Evolutionary conservation across 2,888 invertebrate genomes (phyloP).

Genomic region (Microdon myrmicae): DNA sequence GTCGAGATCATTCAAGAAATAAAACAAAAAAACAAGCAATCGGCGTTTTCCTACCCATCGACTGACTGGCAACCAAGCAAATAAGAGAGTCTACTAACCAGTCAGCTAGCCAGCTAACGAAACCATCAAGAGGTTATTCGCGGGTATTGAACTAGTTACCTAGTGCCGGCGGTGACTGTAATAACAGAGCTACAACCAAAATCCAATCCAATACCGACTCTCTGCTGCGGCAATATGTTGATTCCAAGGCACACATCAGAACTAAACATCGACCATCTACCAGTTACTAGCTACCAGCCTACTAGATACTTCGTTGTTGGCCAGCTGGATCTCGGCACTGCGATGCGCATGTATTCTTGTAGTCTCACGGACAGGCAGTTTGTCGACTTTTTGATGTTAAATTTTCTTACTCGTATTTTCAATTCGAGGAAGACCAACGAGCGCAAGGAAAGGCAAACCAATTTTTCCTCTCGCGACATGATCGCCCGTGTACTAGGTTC

Average conservation of each 20-base stretch:
- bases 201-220: conserved; percentile 4
- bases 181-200: conserved; percentile 28
- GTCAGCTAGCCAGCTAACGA: conserved; percentile 28
- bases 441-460: too few relatives aligned
- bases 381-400: not conserved
- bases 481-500: conserved; percentile 5
- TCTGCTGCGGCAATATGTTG: conserved; percentile 10
- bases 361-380: conserved; percentile 3
- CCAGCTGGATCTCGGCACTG: conserved; percentile 21
- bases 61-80: conserved; percentile 38
- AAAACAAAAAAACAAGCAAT: conserved; percentile 12
- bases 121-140: conserved; percentile 58
- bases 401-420: conserved; percentile 27
- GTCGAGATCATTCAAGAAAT: conserved; percentile 24
- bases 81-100: conserved; percentile 25
- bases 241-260: conserved; percentile 41
- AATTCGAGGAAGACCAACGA: conserved; percentile 20
- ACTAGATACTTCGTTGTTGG: conserved; percentile 28
- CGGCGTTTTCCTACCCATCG: conserved; percentile 18
- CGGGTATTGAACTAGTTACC: conserved; percentile 66
- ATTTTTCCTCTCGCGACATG: conserved; percentile 17
- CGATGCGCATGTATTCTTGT: conserved; percentile 25
- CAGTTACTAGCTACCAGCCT: too few relatives aligned
- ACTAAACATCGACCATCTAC: conserved; percentile 31
- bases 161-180: conserved; percentile 59